A percentile compares a stretch with the other conserved stretches of the same genome.
Conservation (phyloP, 1,140 invertebrate species). For the Geopemphigus sp. region DNA sequence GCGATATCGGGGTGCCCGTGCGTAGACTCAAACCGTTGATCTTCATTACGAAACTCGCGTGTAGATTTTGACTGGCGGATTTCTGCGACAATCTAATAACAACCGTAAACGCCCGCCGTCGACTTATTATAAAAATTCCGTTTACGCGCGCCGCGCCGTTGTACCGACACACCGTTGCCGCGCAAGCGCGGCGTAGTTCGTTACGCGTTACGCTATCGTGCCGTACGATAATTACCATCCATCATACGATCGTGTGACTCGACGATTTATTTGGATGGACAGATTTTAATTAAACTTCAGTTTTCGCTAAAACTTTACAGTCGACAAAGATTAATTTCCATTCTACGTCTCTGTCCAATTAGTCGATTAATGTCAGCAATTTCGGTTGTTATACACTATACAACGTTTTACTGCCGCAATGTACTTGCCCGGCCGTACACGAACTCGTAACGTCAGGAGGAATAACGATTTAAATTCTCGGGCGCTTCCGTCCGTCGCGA, state of each 20-base stretch:
- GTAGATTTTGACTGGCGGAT: too few relatives aligned
- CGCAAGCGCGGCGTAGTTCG: too few relatives aligned
- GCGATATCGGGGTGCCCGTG: too few relatives aligned
- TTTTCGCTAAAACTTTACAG: background rate
- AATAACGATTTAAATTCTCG: background rate
- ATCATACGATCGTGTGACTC: background rate
- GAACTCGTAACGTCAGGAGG: background rate
- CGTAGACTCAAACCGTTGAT: too few relatives aligned
- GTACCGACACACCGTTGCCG: too few relatives aligned
- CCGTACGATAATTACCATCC: background rate
- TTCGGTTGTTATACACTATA: background rate
- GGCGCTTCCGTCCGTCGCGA: background rate
- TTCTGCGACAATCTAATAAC: too few relatives aligned
- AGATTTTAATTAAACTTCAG: conserved; percentile 41
- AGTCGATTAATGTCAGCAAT: conserved; percentile 29
- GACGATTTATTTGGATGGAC: conserved; percentile 28
- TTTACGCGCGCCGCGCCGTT: too few relatives aligned
- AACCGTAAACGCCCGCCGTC: too few relatives aligned
- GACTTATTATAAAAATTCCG: too few relatives aligned
- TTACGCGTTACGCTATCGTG: background rate
- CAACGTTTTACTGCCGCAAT: background rate
- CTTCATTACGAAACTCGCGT: too few relatives aligned
- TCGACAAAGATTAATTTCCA: conserved; percentile 34
- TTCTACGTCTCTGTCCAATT: conserved; percentile 40
- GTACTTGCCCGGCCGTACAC: too few relatives aligned